Conservation (phyloP, 2,888 invertebrate genomes). For the Campaea margaritaria region DNA sequence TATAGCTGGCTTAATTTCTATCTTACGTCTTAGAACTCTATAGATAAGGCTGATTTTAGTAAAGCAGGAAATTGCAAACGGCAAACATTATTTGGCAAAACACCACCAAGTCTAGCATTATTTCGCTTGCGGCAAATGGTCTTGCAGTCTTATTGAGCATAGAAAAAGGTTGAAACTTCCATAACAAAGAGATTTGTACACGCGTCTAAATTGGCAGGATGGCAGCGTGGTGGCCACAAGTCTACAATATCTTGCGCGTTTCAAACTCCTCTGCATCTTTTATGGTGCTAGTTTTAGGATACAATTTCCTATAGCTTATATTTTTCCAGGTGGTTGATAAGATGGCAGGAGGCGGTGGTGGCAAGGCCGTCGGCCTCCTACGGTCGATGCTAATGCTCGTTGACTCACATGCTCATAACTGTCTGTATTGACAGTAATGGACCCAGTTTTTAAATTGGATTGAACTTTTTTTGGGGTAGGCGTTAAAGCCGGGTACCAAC, state of each 20-base stretch:
- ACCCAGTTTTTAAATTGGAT: constrained; percentile 33
- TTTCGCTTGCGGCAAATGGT: not conserved
- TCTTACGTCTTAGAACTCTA: not conserved
- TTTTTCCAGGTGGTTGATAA: not conserved
- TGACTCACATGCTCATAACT: constrained; percentile 49
- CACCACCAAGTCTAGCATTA: constrained; percentile 5
- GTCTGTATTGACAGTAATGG: constrained; percentile 45
- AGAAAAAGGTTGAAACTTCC: constrained; percentile 1
- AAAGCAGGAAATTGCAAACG: not conserved
- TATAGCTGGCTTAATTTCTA: not conserved
- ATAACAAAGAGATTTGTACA: not conserved
- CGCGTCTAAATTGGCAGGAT: constrained; percentile 6
- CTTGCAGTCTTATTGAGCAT: not conserved
- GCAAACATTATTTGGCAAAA: constrained; percentile 17
- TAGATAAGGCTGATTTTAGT: not conserved
- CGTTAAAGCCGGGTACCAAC: not conserved
- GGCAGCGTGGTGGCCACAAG: constrained; percentile 5
- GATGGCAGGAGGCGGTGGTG: constrained; percentile 34
- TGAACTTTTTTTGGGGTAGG: constrained; percentile 27
- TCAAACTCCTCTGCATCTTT: not conserved
- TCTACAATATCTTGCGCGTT: not conserved
- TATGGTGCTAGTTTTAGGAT: not conserved
- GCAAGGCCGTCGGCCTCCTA: constrained; percentile 75
- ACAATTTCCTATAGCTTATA: not conserved
- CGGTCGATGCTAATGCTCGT: constrained; percentile 64